phyloP scores from a whole-genome alignment of 2,888 invertebrate species.

The Oithona nana region DNA sequence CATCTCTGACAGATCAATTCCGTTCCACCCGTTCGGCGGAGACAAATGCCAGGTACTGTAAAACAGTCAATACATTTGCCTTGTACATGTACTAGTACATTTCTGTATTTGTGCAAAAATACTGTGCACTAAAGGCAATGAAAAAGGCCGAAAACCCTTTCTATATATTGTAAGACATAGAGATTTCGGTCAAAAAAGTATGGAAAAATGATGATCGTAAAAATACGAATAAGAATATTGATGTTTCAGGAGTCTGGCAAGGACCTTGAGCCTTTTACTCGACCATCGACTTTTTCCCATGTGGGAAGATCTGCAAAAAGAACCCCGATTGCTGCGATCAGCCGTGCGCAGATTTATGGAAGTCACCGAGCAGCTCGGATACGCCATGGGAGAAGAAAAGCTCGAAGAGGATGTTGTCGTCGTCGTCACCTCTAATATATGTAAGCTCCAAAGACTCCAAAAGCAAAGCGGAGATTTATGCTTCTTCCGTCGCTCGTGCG shows the following conservation, averaged over 20 bases:
- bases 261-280: background rate
- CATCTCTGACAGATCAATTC: background rate
- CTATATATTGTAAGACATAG: too few relatives aligned
- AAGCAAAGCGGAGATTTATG: background rate
- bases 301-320: background rate
- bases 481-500: too few relatives aligned
- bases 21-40: background rate
- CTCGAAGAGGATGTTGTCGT: background rate
- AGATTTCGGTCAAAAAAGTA: too few relatives aligned
- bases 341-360: background rate
- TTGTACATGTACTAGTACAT: background rate
- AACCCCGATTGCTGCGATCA: background rate
- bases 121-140: too few relatives aligned
- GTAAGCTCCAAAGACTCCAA: background rate
- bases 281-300: background rate
- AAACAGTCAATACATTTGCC: background rate
- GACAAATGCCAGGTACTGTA: background rate
- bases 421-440: background rate
- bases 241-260: background rate
- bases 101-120: too few relatives aligned
- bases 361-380: background rate
- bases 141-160: too few relatives aligned
- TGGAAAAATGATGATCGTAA: too few relatives aligned
- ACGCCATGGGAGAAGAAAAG: background rate
- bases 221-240: too few relatives aligned